Conservation (phyloP, 1,140 invertebrate genomes). For the Cepaea nemoralis region DNA sequence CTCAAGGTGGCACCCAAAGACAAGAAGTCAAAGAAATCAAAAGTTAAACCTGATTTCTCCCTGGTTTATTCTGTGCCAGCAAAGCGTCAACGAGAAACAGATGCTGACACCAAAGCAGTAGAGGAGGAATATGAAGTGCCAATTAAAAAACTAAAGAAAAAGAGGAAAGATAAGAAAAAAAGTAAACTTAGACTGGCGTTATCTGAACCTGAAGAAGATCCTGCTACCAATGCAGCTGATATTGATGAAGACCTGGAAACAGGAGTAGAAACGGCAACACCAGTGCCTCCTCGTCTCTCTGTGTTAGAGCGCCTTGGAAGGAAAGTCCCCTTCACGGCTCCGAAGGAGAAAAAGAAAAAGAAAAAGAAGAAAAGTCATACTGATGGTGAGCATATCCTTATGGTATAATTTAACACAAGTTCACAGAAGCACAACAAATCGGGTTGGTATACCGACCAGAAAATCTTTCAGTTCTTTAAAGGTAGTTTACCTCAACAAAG, state of each 20-base stretch:
- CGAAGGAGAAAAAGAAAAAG: conserved; percentile 32
- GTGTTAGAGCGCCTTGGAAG: conserved; percentile 21
- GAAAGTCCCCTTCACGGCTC: conserved; percentile 14
- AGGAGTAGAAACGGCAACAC: conserved; percentile 19
- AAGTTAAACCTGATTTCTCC: conserved; percentile 32
- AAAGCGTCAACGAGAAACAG: conserved; percentile 21
- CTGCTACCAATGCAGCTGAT: neutral
- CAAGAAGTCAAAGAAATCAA: conserved; percentile 12
- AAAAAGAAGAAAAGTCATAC: conserved; percentile 32
- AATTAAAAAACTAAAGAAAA: conserved; percentile 31
- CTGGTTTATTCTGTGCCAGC: conserved; percentile 32
- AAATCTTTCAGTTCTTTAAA: neutral
- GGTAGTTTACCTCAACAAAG: neutral
- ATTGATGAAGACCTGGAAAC: neutral
- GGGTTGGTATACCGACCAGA: neutral
- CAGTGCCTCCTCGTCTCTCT: conserved; percentile 10
- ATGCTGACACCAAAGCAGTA: neutral
- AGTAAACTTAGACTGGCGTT: neutral
- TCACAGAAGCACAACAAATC: neutral
- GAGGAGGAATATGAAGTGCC: neutral
- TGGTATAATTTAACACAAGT: neutral
- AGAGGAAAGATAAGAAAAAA: conserved; percentile 34
- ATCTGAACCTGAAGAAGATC: neutral
- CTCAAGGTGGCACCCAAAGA: conserved; percentile 16
- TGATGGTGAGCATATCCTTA: conserved; percentile 39